Evolutionary conservation across 2,113 vertebrate species (phyloP).

Genomic region (Paedocypris sp.): DNA sequence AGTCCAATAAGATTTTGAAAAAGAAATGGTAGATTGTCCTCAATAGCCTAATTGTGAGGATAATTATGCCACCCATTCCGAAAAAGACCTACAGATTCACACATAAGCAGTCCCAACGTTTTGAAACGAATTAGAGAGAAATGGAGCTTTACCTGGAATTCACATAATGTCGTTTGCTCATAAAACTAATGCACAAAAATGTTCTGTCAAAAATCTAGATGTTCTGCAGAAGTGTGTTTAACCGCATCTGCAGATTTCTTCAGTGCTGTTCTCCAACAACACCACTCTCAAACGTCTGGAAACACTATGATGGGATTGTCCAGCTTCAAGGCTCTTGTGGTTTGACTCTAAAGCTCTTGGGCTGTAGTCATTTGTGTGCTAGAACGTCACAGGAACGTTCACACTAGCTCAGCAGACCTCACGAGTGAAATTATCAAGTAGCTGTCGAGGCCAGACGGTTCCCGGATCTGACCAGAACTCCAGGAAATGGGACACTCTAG

Average conservation of each 20-base stretch:
- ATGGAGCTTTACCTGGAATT: not conserved
- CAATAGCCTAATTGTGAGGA: conserved; percentile 38
- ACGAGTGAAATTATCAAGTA: conserved; percentile 29
- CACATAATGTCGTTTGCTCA: not conserved
- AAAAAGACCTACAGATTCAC: conserved; percentile 15
- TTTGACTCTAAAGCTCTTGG: not conserved
- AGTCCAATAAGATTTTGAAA: conserved; percentile 41
- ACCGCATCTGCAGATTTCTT: not conserved
- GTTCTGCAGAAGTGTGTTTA: too few relatives aligned
- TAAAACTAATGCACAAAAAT: not conserved
- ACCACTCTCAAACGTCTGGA: not conserved
- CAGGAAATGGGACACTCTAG: too few relatives aligned
- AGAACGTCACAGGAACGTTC: conserved; percentile 29
- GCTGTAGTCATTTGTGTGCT: not conserved
- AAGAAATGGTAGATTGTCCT: conserved; percentile 36
- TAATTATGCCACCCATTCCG: conserved; percentile 40
- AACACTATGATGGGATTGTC: not conserved
- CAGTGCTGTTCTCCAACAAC: not conserved
- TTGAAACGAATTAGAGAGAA: conserved; percentile 11
- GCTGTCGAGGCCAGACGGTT: conserved; percentile 37
- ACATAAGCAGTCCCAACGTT: conserved; percentile 27
- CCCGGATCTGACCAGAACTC: not conserved
- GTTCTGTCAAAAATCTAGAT: not conserved
- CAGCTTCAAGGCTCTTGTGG: not conserved
- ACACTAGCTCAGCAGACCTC: conserved; percentile 46